phyloP scores from a whole-genome alignment of 2,113 vertebrate species.

The Bubo scandiacus region DNA sequence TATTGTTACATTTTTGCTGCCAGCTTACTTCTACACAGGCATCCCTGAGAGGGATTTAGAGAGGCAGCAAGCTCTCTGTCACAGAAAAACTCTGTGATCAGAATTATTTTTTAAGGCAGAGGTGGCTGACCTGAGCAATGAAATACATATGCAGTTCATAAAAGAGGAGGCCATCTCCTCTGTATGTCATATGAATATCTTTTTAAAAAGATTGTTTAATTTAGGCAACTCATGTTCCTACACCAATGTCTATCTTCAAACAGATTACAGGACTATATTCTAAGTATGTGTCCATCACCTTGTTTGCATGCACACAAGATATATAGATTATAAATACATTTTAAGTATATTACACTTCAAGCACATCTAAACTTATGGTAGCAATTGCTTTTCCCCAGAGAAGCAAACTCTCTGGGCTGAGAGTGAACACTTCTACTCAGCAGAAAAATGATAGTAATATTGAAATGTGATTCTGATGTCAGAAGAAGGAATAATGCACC shows the following conservation, averaged over 20 bases:
- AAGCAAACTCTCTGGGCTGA: neutral
- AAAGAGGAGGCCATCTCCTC: neutral
- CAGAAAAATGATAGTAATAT: neutral
- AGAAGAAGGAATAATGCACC: neutral
- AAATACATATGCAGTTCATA: neutral
- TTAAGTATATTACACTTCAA: neutral
- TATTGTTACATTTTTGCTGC: neutral
- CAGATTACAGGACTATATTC: neutral
- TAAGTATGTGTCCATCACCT: neutral
- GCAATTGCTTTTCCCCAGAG: neutral
- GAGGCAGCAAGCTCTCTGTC: neutral
- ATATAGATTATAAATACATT: neutral
- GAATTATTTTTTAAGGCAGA: neutral
- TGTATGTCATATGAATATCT: neutral
- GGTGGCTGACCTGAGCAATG: neutral
- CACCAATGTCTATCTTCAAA: neutral
- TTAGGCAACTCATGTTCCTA: neutral
- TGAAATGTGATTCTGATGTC: neutral
- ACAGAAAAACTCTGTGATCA: neutral
- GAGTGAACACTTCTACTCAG: neutral
- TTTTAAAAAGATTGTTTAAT: neutral
- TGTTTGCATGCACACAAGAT: rapidly evolving
- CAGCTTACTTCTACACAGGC: neutral
- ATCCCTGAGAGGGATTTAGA: neutral
- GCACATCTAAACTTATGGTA: neutral